Evolutionary conservation across 1,140 invertebrate species (phyloP).

Genomic region (Bilobella aurantiaca): DNA sequence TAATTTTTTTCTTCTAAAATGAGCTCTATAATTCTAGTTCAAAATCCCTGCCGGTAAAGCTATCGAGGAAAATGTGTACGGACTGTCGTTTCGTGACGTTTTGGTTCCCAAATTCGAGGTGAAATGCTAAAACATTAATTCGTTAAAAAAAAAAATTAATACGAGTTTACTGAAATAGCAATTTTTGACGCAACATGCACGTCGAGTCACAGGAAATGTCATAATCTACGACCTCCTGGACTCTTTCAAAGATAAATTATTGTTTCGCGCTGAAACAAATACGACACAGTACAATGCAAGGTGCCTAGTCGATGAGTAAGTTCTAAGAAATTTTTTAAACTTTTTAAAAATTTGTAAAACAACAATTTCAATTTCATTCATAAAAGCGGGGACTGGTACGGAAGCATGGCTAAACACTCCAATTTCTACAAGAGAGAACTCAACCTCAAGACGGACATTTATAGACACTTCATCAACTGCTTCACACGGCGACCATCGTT

Average conservation of each 20-base stretch:
- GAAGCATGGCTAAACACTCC: not conserved
- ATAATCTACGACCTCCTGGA: constrained; percentile 25
- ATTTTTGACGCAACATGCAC: constrained; percentile 15
- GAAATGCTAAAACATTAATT: too few species aligned
- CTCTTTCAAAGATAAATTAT: not conserved
- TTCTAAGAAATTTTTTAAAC: too few species aligned
- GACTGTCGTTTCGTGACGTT: constrained; percentile 7
- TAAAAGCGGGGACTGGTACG: not conserved
- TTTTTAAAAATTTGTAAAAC: too few species aligned
- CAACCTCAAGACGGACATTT: constrained; percentile 15
- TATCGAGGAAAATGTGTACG: constrained; percentile 17
- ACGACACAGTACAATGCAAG: constrained; percentile 2
- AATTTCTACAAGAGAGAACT: not conserved
- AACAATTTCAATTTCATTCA: too few species aligned
- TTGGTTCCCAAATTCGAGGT: constrained; percentile 27
- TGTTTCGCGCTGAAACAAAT: not conserved
- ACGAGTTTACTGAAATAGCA: too few species aligned
- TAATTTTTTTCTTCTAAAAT: too few species aligned
- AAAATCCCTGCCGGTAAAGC: constrained; percentile 14
- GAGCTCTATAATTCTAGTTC: too few species aligned
- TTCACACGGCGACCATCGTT: too few species aligned
- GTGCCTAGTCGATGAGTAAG: constrained; percentile 17
- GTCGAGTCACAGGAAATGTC: constrained; percentile 25
- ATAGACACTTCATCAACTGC: constrained; percentile 19
- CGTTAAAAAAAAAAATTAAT: too few species aligned